Evolutionary conservation across 2,113 vertebrate genomes (phyloP), one percentile per base, ranked within the genome.

Genomic region (Dipodomys merriami): DNA sequence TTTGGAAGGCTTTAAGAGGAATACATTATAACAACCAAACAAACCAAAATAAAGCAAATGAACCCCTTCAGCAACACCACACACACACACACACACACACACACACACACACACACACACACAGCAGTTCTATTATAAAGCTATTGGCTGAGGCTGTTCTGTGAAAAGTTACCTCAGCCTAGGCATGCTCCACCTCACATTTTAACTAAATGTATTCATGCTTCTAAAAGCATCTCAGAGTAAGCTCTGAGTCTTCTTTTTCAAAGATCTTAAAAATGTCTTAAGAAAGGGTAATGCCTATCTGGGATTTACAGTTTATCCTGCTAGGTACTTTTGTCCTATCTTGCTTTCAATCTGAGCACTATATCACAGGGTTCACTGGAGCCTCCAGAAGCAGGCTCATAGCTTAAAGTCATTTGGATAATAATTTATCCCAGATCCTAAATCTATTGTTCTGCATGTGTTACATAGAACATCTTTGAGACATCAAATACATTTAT

Each of bases 401-500:
- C 30, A 11, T 83, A 2, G 1, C 83, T 91, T 84, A 78, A 57
- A 67, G 80, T 82, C 91, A 83, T 94, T 96, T 90, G 83, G 57
- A 22, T 71, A 88, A 93, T 95, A 93, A 94, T 95, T 97, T 86
- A 89, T 87, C 81, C 65, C 71, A 9, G 53, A 95, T 68, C 86
- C 90, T 82, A 29, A 91, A 88, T 92, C 87, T 71, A 94, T 91
- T 92, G 72, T 95, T 95, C 79, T 94, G 94, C 65, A 46, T 95
- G 86, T 91, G 65, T 93, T 95, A 84, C 82, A 95, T 0, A 71
- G 90, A 96, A 88, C 77, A 91, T 91, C 85, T 82, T 27, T 86
- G 91, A 76, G 94, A 76, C 92, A 95, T 94, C 93, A 95, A 83
- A 78, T 86, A 83, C 94, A 92, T 96, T 97, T 96, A 96, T 93